phyloP scores from a whole-genome alignment of 2,113 vertebrate genomes.

The Poeciliopsis turrubarensis region DNA sequence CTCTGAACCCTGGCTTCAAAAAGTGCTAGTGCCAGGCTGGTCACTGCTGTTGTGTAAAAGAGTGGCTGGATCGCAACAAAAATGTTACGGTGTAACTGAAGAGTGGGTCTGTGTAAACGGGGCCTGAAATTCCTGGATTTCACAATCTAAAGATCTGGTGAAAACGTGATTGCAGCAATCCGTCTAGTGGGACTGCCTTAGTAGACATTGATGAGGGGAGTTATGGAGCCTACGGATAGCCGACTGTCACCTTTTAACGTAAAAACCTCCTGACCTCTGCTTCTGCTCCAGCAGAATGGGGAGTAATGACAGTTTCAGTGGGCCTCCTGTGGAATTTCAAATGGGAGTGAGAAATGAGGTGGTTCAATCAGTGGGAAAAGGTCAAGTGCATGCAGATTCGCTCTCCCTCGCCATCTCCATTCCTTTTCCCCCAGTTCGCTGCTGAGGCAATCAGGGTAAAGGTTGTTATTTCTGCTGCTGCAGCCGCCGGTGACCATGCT shows the following conservation, averaged over 20 bases:
- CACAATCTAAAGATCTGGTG: constrained; percentile 32
- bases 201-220: constrained; percentile 31
- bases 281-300: constrained; percentile 52
- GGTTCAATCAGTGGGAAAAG: constrained; percentile 79
- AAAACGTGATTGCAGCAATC: constrained; percentile 33
- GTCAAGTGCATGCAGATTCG: constrained; percentile 78
- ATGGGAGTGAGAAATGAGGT: constrained; percentile 68
- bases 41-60: too few species aligned
- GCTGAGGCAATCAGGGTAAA: constrained; percentile 71
- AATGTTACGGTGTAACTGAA: too few species aligned
- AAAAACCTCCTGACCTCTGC: constrained; percentile 66
- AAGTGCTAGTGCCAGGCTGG: too few species aligned
- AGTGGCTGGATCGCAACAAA: too few species aligned
- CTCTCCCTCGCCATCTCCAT: constrained; percentile 39
- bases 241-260: constrained; percentile 69
- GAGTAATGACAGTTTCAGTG: constrained; percentile 71
- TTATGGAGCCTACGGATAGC: constrained; percentile 37
- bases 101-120: too few species aligned
- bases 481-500: constrained; percentile 60
- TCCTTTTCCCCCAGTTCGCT: constrained; percentile 48
- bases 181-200: constrained; percentile 51
- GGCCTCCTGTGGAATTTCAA: constrained; percentile 72
- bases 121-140: constrained; percentile 23
- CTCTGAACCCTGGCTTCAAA: too few species aligned
- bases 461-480: constrained; percentile 70